Evolutionary conservation across 2,113 vertebrate genomes (phyloP), one percentile per base, ranked within the genome.

Genomic region (Sylvicapra grimmia): DNA sequence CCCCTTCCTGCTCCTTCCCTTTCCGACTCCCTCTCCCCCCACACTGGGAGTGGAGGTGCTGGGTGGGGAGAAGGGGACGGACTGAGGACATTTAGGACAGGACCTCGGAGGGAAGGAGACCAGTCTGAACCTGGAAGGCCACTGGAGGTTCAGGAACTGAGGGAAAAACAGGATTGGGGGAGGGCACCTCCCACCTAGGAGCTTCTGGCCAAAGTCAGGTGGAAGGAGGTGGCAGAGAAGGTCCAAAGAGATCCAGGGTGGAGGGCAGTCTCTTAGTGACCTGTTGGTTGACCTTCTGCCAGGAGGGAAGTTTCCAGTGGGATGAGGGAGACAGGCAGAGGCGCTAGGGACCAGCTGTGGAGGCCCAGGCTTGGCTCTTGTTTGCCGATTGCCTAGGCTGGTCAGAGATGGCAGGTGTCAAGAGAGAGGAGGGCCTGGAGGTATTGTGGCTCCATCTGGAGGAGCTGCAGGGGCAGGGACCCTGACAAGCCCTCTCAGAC

Each of bases 1-100:
- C 97, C 96, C 33, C 93, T 96, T 94, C 96, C 98, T 97, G 97
- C 90, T 97, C 97, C 96, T 95, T 97, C 91, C 94, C 91, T 98
- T 98, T 98, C 97, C 95, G 47, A 93, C 84, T 84, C 96, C 93
- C 79, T 96, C 12, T 77, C 97, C 97, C 96, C 96, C 90, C 8
- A 82, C 51, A 61, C 75, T 51, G 98, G 96, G 96, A 95, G 91
- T 90, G 90, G 96, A 94, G 93, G 92, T 84, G 68, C 61, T 54
- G 75, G 95, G 53, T 93, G 86, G 92, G 93, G 92, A 93, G 68
- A 51, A 33, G 44, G 77, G 44, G 44, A 21, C 53, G 40, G 36
- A n/a, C 36, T 21, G 40, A 96, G 92, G 75, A 86, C 86, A 21
- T 51, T 87, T 90, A 97, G 96, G 56, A 94, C 51, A 97, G 92